Evolutionary conservation across 2,113 vertebrate genomes (phyloP).

Genomic region (Rhabdornis inornatus): DNA sequence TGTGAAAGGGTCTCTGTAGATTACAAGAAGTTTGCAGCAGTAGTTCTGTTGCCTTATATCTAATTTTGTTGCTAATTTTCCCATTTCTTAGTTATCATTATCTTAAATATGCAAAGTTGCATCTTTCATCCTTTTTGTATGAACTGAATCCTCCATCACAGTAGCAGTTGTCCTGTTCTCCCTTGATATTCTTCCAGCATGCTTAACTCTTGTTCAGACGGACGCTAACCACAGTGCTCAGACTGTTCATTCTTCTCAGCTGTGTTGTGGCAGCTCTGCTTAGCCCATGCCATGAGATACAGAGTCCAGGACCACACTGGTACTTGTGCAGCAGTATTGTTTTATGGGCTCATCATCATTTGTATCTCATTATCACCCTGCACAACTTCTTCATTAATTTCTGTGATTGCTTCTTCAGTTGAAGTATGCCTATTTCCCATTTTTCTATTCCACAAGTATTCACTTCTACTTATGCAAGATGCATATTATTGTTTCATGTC

Average conservation of each 20-base stretch:
- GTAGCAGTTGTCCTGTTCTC: neutral
- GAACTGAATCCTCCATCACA: neutral
- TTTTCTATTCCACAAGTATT: neutral
- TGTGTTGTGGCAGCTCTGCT: neutral
- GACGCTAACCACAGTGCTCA: neutral
- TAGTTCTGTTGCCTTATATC: neutral
- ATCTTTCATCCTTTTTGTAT: neutral
- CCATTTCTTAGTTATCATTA: neutral
- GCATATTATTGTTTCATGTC: neutral
- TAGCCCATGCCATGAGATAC: neutral
- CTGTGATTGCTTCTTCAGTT: neutral
- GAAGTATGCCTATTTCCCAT: neutral
- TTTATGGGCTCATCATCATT: neutral
- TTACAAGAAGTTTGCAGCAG: neutral
- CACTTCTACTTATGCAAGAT: neutral
- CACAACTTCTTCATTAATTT: neutral
- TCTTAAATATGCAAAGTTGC: neutral
- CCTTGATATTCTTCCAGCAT: neutral
- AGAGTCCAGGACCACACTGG: neutral
- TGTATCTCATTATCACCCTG: neutral
- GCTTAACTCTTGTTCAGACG: neutral
- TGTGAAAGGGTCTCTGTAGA: neutral
- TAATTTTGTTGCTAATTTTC: neutral
- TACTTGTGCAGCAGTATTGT: neutral
- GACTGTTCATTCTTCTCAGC: neutral